phyloP scores from a whole-genome alignment of 2,113 vertebrate species.

The Chrysemys picta region DNA sequence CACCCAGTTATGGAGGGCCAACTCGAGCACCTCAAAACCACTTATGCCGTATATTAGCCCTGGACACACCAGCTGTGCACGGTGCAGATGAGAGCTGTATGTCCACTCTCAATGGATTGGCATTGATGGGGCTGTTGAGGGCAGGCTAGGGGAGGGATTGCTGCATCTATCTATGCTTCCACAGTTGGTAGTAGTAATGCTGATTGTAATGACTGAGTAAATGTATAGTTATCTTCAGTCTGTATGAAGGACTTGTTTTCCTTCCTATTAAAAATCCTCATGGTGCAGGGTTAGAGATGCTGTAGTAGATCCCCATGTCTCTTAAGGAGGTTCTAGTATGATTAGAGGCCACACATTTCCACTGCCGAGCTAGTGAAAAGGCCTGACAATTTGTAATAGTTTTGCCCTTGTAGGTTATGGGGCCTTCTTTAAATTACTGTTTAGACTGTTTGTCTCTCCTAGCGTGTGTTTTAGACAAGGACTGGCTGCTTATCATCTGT shows the following conservation, averaged over 20 bases:
- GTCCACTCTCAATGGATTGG: not conserved
- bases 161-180: not conserved
- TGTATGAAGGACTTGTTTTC: not conserved
- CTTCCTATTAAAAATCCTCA: not conserved
- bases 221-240: not conserved
- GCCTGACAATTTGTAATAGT: not conserved
- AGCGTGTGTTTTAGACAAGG: not conserved
- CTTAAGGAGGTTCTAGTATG: not conserved
- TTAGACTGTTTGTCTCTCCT: not conserved
- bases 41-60: not conserved
- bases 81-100: not conserved
- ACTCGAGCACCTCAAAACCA: not conserved
- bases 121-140: too few relatives aligned
- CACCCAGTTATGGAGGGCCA: not conserved
- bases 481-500: constrained; percentile 34
- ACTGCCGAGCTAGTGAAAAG: not conserved
- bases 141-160: not conserved
- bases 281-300: not conserved
- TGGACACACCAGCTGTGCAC: not conserved
- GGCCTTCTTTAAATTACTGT: not conserved
- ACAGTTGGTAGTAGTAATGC: not conserved
- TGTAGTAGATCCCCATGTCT: not conserved
- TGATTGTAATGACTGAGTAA: not conserved
- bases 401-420: not conserved
- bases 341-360: not conserved